phyloP scores from a whole-genome alignment of 2,888 invertebrate species.

The Electrophaes corylata region DNA sequence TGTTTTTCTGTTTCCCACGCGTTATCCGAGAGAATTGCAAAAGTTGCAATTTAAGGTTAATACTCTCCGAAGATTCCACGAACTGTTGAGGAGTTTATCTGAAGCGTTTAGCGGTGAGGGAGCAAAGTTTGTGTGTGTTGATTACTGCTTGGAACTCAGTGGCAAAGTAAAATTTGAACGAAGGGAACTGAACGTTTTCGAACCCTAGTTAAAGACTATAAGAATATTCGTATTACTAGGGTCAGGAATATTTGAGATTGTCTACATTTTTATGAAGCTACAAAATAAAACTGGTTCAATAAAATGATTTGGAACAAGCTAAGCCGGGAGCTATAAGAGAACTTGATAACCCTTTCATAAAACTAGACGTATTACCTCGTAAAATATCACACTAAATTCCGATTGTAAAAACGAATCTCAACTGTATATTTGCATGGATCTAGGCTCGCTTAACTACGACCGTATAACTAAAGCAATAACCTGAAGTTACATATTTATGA shows the following conservation, averaged over 20 bases:
- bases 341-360: constrained; percentile 20
- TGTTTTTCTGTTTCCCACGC: constrained; percentile 41
- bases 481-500: constrained; percentile 68
- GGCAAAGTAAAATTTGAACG: constrained; percentile 46
- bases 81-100: constrained; percentile 29
- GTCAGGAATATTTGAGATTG: not conserved
- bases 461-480: constrained; percentile 62
- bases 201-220: constrained; percentile 7
- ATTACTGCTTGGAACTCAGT: constrained; percentile 41
- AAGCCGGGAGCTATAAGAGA: not conserved
- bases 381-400: constrained; percentile 35
- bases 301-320: constrained; percentile 8
- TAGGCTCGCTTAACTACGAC: constrained; percentile 45
- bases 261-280: constrained; percentile 6
- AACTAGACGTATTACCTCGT: constrained; percentile 27
- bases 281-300: constrained; percentile 8
- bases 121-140: constrained; percentile 41
- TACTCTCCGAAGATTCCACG: constrained; percentile 19
- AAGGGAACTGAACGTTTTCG: constrained; percentile 41
- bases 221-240: constrained; percentile 1
- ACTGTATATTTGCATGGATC: constrained; percentile 54
- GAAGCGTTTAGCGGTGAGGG: constrained; percentile 29
- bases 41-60: constrained; percentile 32
- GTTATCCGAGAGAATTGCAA: constrained; percentile 31
- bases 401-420: constrained; percentile 39